A percentile compares a stretch with the other conserved stretches of the same genome.
Evolutionary conservation across 2,888 invertebrate genomes (phyloP).

Genomic region (Synergus japonicus): DNA sequence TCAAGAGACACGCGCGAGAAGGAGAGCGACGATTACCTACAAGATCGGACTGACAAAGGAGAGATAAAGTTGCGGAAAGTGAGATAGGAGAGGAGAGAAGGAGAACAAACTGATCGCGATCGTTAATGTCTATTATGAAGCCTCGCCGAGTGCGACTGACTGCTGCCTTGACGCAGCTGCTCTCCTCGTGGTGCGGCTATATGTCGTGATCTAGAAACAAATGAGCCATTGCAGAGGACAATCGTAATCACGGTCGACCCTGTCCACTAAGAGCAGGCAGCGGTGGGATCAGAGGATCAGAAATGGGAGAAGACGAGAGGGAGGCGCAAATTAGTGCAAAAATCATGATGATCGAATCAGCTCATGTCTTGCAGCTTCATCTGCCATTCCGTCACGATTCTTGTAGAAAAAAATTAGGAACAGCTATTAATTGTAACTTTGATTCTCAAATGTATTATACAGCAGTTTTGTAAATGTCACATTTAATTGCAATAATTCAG

Average conservation of each 20-base stretch:
- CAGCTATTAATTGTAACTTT: not conserved
- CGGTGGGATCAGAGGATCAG: not conserved
- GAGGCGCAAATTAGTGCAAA: not conserved
- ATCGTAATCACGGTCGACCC: constrained; percentile 56
- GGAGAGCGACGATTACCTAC: constrained; percentile 35
- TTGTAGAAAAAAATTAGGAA: not conserved
- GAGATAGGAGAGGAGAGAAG: constrained; percentile 55
- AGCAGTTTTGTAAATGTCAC: too few species aligned
- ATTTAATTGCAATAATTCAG: too few species aligned
- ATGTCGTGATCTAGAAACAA: constrained; percentile 60
- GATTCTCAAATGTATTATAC: not conserved
- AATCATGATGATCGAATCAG: not conserved
- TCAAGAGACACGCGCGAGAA: constrained; percentile 44
- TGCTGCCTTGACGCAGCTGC: constrained; percentile 59
- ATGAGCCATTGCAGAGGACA: constrained; percentile 65
- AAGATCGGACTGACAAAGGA: constrained; percentile 41
- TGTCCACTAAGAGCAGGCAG: not conserved
- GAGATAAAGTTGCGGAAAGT: constrained; percentile 53
- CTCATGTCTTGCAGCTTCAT: not conserved
- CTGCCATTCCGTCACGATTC: not conserved
- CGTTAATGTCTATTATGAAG: constrained; percentile 69
- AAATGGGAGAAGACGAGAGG: not conserved
- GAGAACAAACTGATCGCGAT: constrained; percentile 60
- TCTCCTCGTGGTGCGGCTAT: constrained; percentile 52
- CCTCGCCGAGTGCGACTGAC: constrained; percentile 53